Percentiles rank a stretch among this genome's conserved stretches.
These are phyloP conservation scores for Yponomeuta malinellus DNA, from an alignment of 2,888 invertebrate genomes.

Conservation along the genomic window DNA sequence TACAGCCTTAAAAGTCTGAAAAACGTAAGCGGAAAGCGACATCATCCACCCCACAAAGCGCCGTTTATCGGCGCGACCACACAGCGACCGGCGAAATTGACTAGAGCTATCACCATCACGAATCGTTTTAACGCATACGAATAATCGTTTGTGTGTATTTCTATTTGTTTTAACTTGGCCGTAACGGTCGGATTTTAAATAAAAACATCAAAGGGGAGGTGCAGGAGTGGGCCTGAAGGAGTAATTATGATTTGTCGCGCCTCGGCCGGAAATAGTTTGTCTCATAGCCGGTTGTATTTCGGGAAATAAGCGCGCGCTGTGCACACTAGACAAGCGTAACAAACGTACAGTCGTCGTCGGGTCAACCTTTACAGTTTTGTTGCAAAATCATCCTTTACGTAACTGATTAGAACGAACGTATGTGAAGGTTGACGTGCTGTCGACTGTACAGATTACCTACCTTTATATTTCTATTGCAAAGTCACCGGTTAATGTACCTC, in stretches of 20 bases:
- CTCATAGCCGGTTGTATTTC: conserved; percentile 59
- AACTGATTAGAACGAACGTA: too few species aligned
- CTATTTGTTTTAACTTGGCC: conserved; percentile 74
- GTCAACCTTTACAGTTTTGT: too few species aligned
- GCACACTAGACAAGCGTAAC: conserved; percentile 25
- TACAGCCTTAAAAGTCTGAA: not conserved
- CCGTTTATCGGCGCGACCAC: conserved; percentile 45
- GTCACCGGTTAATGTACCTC: too few species aligned
- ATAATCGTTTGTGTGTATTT: conserved; percentile 66
- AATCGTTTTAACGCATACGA: conserved; percentile 72
- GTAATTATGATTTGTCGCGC: conserved; percentile 73
- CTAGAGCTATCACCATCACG: conserved; percentile 67
- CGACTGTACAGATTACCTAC: too few species aligned
- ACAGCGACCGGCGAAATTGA: conserved; percentile 61
- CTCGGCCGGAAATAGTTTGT: conserved; percentile 72
- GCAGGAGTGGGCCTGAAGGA: conserved; percentile 63
- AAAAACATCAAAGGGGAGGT: conserved; percentile 73
- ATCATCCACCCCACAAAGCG: not conserved
- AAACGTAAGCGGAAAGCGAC: not conserved
- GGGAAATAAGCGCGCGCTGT: conserved; percentile 40
- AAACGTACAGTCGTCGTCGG: conserved; percentile 12
- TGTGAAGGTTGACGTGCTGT: too few species aligned
- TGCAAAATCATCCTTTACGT: too few species aligned
- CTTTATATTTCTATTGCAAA: too few species aligned
- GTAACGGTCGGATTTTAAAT: conserved; percentile 64